These are phyloP conservation scores for Barbus barbus DNA, from an alignment of 2,113 vertebrate genomes.

Conservation along the genomic window DNA sequence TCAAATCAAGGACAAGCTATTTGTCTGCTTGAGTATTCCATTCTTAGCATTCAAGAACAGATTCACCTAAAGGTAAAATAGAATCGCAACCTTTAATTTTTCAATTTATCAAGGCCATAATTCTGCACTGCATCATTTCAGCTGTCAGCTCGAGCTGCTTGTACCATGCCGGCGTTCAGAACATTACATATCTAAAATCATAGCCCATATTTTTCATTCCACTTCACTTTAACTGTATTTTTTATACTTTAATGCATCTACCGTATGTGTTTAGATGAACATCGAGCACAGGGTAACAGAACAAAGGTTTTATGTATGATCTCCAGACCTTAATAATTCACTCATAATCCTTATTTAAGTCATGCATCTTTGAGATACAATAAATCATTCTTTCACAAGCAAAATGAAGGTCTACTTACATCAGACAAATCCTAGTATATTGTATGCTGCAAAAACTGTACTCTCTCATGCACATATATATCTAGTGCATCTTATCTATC, in stretches of 20 bases:
- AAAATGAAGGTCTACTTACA: not conserved
- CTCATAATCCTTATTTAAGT: not conserved
- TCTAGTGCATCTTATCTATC: too few relatives aligned
- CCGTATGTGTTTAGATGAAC: not conserved
- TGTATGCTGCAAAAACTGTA: too few relatives aligned
- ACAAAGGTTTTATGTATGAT: not conserved
- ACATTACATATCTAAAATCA: slow-evolving; percentile 33
- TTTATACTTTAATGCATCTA: not conserved
- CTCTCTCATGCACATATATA: too few relatives aligned
- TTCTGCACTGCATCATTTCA: not conserved
- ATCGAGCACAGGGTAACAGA: not conserved
- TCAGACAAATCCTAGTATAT: not conserved
- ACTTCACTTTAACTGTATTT: not conserved
- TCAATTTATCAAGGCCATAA: too few relatives aligned
- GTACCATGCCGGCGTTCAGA: slow-evolving; percentile 20
- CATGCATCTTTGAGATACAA: not conserved
- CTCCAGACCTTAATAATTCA: not conserved
- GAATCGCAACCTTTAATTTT: too few relatives aligned
- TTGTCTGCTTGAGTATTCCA: too few relatives aligned
- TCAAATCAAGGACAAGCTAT: too few relatives aligned
- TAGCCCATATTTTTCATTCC: slow-evolving; percentile 50
- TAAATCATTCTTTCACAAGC: not conserved
- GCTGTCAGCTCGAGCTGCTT: slow-evolving; percentile 16
- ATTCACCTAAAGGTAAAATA: too few relatives aligned
- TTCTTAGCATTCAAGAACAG: too few relatives aligned